Evolutionary conservation across 2,113 vertebrate genomes (phyloP), one percentile per base, ranked within the genome.

Genomic region (Marcusenius ussheri): DNA sequence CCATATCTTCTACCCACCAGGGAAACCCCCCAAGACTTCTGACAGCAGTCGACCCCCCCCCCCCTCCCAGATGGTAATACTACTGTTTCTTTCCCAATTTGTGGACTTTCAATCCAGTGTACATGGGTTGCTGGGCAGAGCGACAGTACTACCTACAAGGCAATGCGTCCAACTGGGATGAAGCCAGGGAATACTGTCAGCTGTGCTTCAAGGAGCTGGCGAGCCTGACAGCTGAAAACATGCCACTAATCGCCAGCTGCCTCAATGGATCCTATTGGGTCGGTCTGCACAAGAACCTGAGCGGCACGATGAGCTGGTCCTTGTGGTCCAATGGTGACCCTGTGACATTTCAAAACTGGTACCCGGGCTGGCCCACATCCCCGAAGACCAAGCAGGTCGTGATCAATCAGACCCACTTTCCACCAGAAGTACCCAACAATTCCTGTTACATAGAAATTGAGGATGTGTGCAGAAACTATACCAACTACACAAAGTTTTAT

Each of bases 271-370:
- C 91, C 2, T 91, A 91, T 91, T 96, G 96, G 96, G 83, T 94
- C 0, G 96, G 96, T 17, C 94, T 96, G 11, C 94, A 94, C 87
- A 94, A 93, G 89, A 90, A 90, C 3, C 27, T 91, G 6, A 88
- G 83, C 35, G 90, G 46, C 7, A 17, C 51, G 4, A 58, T 89
- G 50, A 4, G 50, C 1, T 96, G 95, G 95, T 91, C 93, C 49
- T 49, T 0, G 19, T 96, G 96, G 96, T 92, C 94, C 56, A 90
- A 96, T 0, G 93, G 91, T 13, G 93, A 94, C 19, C 94, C 92
- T 2, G 89, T 96, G 2, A 39, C 90, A 50, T 96, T 95, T 91
- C 96, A 96, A 90, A 96, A 96, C 92, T 96, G 96, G 96, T 94
- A 95, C 49, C 95, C 95, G 0, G 95, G 94, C 46, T 92, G 90